These are phyloP conservation scores for Aethes cnicana DNA, from an alignment of 2,888 invertebrate genomes.

Conservation along the genomic window DNA sequence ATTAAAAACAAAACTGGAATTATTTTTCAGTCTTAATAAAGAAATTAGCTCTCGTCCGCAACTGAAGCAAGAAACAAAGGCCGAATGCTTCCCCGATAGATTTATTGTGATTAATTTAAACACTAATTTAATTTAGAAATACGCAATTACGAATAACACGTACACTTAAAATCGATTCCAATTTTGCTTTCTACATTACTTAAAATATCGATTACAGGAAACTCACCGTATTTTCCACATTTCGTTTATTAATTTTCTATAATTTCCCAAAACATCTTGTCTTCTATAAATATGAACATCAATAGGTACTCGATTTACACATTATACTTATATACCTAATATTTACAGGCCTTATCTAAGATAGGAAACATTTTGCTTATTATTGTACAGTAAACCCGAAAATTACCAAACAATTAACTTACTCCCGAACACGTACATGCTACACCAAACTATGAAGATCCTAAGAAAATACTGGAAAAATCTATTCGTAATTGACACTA, in stretches of 20 bases:
- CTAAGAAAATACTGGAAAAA: conserved; percentile 76
- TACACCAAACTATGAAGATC: conserved; percentile 74
- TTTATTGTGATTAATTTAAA: conserved; percentile 65
- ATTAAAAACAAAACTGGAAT: conserved; percentile 73
- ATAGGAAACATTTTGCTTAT: conserved; percentile 80
- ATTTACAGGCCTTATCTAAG: conserved; percentile 75
- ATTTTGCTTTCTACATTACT: conserved; percentile 75
- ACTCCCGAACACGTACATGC: conserved; percentile 62
- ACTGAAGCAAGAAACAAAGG: conserved; percentile 50
- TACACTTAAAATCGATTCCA: conserved; percentile 69
- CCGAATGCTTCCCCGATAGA: conserved; percentile 46
- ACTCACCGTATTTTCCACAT: conserved; percentile 72
- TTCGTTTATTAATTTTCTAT: conserved; percentile 49
- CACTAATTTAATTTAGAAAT: conserved; percentile 70
- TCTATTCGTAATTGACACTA: conserved; percentile 78
- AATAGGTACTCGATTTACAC: conserved; percentile 77
- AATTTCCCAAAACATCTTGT: conserved; percentile 54
- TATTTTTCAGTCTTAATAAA: conserved; percentile 78
- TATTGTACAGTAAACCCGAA: conserved; percentile 73
- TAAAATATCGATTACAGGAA: conserved; percentile 78
- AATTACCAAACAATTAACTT: conserved; percentile 77
- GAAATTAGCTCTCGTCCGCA: conserved; percentile 60
- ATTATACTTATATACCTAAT: conserved; percentile 64
- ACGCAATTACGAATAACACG: conserved; percentile 69
- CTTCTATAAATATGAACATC: conserved; percentile 77